Percentiles rank a stretch among this genome's conserved stretches.
These are phyloP conservation scores for Leucoraja erinaceus DNA, from an alignment of 2,113 vertebrate genomes.

Conservation along the genomic window DNA sequence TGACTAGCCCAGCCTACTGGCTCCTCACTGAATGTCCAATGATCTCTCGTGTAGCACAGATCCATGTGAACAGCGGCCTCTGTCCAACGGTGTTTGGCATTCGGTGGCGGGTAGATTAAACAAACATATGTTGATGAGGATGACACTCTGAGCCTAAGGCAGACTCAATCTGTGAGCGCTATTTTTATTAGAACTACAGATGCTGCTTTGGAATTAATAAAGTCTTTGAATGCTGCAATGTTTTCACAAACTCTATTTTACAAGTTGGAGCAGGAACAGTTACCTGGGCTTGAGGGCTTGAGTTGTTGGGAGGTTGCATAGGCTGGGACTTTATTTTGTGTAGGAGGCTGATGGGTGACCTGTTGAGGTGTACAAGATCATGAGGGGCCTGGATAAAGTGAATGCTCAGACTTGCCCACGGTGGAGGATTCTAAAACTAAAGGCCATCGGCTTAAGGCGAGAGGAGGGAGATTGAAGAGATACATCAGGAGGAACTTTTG, in stretches of 20 bases:
- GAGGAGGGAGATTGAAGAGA: too few relatives aligned
- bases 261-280: neutral
- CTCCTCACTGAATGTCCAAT: neutral
- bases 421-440: too few relatives aligned
- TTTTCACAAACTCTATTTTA: neutral
- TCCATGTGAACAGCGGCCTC: neutral
- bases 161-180: neutral
- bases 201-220: neutral
- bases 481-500: too few relatives aligned
- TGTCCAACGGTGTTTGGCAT: neutral
- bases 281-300: neutral
- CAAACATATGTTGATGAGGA: neutral
- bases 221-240: neutral
- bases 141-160: neutral
- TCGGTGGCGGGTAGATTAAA: neutral
- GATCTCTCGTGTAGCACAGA: too few relatives aligned
- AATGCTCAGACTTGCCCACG: too few relatives aligned
- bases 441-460: too few relatives aligned
- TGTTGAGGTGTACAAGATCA: too few relatives aligned
- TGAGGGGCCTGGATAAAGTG: too few relatives aligned
- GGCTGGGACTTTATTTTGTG: too few relatives aligned
- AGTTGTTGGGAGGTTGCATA: too few relatives aligned
- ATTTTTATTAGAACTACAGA: constrained; percentile 19
- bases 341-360: too few relatives aligned
- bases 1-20: neutral